Evolutionary conservation across 2,113 vertebrate species (phyloP), one percentile per base, ranked within the genome.

Genomic region (Noctilio leporinus): DNA sequence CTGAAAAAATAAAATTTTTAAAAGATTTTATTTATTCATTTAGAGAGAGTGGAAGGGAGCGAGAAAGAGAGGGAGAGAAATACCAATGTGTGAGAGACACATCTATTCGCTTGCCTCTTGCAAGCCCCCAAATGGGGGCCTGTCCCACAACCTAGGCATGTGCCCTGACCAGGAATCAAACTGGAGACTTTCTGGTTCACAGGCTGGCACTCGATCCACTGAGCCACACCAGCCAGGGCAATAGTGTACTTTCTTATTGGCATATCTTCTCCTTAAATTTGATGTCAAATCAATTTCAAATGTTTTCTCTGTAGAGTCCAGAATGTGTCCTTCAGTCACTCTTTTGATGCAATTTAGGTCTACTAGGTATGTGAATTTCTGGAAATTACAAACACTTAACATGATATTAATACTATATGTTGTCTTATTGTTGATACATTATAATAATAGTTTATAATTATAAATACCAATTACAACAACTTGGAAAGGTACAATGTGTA

Each of bases 161-260:
- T n/a, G n/a, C n/a, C n/a, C n/a, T n/a, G n/a, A n/a, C n/a, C n/a
- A n/a, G n/a, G n/a, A n/a, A n/a, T n/a, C n/a, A n/a, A n/a, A n/a
- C n/a, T n/a, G n/a, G n/a, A n/a, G n/a, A n/a, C n/a, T n/a, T n/a
- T n/a, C n/a, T n/a, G n/a, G n/a, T n/a, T n/a, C n/a, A n/a, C n/a
- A n/a, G n/a, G n/a, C n/a, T n/a, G n/a, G n/a, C n/a, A n/a, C n/a
- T n/a, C n/a, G n/a, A n/a, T n/a, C n/a, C n/a, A n/a, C n/a, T n/a
- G n/a, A n/a, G n/a, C n/a, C n/a, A n/a, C n/a, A n/a, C n/a, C n/a
- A n/a, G n/a, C n/a, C n/a, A n/a, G n/a, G n/a, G n/a, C n/a, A n/a
- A n/a, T n/a, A n/a, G 65, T 70, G 10, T 10, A 70, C 95, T 92
- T 93, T 82, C 91, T 84, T 92, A 90, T 86, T 96, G 95, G 76